A percentile compares a stretch with the other conserved stretches of the same genome.
Conservation (phyloP, 2,113 vertebrate genomes). For the Tiliqua scincoides region DNA sequence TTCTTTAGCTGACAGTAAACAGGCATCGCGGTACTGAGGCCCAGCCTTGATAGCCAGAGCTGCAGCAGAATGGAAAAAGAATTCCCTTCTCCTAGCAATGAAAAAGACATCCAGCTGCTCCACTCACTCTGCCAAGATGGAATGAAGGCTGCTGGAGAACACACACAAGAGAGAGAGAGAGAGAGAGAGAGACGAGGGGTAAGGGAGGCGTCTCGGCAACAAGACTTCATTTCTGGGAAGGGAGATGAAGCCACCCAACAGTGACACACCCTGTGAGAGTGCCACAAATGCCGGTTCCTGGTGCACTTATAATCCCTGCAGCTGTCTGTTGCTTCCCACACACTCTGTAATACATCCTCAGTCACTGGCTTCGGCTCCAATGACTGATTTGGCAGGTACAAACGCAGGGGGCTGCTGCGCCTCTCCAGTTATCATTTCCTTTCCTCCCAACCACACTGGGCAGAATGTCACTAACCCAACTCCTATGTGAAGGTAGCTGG, state of each 20-base stretch:
- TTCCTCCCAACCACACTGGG: background rate
- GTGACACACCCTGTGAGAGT: background rate
- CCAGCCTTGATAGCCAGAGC: background rate
- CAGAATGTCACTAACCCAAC: too few species aligned
- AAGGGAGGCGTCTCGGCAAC: background rate
- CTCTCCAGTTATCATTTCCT: background rate
- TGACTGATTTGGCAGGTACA: background rate
- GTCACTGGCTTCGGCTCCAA: background rate
- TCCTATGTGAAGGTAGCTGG: background rate
- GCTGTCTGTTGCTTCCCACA: background rate
- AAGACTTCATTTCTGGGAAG: background rate
- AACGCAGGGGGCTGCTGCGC: background rate
- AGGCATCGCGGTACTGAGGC: background rate
- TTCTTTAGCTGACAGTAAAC: background rate
- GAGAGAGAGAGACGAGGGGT: too few species aligned
- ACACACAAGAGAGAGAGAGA: background rate
- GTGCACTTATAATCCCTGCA: background rate
- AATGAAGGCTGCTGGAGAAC: background rate
- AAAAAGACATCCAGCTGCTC: slow-evolving; percentile 25
- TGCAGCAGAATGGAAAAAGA: background rate
- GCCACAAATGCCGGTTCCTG: background rate
- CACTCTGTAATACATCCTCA: background rate
- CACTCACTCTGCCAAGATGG: slow-evolving; percentile 6
- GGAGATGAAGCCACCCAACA: background rate
- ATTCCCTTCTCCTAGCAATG: background rate